Percentiles rank a stretch among this genome's conserved stretches.
Conservation (phyloP, 2,888 invertebrate species). For the Eubasilissa splendida region DNA sequence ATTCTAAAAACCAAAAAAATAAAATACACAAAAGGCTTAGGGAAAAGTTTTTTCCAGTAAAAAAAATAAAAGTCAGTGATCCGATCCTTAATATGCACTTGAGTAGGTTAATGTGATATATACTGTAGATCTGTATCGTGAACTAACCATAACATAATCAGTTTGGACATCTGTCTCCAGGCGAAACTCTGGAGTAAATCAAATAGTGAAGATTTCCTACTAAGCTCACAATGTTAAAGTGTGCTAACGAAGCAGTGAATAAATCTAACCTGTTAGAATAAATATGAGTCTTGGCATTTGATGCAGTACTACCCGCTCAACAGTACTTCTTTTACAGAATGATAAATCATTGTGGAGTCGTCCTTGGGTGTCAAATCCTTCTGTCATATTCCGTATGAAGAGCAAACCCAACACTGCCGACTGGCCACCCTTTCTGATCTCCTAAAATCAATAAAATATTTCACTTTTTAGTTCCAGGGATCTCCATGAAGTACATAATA, state of each 20-base stretch:
- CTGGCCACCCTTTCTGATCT: constrained; percentile 45
- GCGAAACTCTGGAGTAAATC: too few relatives aligned
- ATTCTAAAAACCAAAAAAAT: too few relatives aligned
- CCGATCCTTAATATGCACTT: too few relatives aligned
- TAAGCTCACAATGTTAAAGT: too few relatives aligned
- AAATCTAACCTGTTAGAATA: constrained; percentile 47
- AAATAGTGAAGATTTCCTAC: too few relatives aligned
- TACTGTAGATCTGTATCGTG: too few relatives aligned
- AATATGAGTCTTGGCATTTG: constrained; percentile 49
- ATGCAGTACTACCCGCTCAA: constrained; percentile 36
- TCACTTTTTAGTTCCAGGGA: neutral
- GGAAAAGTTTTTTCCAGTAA: too few relatives aligned
- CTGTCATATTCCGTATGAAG: constrained; percentile 50
- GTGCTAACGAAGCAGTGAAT: neutral
- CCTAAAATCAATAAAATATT: constrained; percentile 46
- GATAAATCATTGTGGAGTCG: constrained; percentile 39
- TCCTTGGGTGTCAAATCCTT: constrained; percentile 49
- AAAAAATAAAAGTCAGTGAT: too few relatives aligned
- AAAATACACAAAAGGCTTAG: too few relatives aligned
- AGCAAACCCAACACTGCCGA: constrained; percentile 51
- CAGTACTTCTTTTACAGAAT: constrained; percentile 37
- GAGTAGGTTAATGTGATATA: too few relatives aligned
- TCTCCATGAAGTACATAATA: neutral
- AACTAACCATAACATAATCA: too few relatives aligned
- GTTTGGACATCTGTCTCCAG: too few relatives aligned